Conservation (phyloP, 1,140 invertebrate genomes). For the Mycetomoellerius zeteki region DNA sequence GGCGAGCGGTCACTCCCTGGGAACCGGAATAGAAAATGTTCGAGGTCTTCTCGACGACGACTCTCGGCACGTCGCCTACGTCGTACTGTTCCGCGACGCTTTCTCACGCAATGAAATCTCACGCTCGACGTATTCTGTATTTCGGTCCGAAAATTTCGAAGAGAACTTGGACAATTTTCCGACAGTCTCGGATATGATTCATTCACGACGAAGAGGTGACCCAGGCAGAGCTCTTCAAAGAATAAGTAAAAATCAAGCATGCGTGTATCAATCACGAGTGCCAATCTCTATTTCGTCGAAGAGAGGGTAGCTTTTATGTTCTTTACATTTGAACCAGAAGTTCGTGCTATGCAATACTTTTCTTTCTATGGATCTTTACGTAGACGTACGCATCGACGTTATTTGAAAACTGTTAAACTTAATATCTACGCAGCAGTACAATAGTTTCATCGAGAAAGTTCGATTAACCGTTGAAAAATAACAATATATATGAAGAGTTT, state of each 20-base stretch:
- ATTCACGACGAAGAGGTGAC: neutral
- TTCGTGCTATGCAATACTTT: constrained; percentile 30
- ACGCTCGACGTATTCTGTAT: constrained; percentile 47
- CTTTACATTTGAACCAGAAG: constrained; percentile 67
- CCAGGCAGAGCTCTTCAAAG: constrained; percentile 64
- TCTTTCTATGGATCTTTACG: constrained; percentile 61
- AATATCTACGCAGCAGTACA: constrained; percentile 15
- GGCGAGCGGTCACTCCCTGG: constrained; percentile 13
- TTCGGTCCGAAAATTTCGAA: constrained; percentile 46
- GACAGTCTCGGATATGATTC: constrained; percentile 44
- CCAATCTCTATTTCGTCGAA: constrained; percentile 64
- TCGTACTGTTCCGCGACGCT: neutral
- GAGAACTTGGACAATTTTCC: constrained; percentile 45
- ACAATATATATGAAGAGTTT: neutral
- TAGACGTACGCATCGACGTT: neutral
- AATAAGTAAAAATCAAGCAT: constrained; percentile 74
- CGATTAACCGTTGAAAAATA: neutral
- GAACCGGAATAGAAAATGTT: constrained; percentile 34
- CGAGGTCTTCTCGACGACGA: constrained; percentile 1
- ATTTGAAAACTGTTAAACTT: constrained; percentile 38
- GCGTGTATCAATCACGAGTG: constrained; percentile 74
- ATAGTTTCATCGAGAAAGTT: constrained; percentile 28
- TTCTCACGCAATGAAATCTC: constrained; percentile 42
- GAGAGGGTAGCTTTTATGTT: constrained; percentile 63
- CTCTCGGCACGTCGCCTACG: neutral